These are phyloP conservation scores for Psephotus haematonotus DNA, from an alignment of 2,113 vertebrate genomes.

Conservation along the genomic window DNA sequence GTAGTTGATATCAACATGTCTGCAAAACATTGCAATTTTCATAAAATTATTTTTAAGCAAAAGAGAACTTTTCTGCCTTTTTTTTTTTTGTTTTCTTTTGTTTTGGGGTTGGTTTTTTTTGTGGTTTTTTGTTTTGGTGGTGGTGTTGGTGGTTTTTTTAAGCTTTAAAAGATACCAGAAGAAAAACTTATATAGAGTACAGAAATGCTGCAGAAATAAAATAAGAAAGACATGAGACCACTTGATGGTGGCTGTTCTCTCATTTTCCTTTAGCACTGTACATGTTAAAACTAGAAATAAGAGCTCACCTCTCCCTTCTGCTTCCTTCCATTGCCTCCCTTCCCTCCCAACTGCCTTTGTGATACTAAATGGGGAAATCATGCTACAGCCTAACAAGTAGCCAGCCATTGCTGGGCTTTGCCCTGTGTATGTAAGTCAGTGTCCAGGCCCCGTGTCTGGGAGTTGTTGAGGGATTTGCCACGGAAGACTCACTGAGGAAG, in stretches of 20 bases:
- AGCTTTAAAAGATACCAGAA: neutral
- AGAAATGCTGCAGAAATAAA: neutral
- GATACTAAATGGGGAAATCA: neutral
- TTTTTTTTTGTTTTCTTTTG: neutral
- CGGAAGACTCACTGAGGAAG: neutral
- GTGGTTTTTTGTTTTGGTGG: neutral
- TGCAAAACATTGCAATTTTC: neutral
- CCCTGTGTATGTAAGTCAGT: neutral
- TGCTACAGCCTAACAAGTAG: rapidly evolving
- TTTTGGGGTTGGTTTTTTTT: too few relatives aligned
- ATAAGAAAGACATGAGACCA: neutral
- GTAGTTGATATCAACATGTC: neutral
- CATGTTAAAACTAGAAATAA: neutral
- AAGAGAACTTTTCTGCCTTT: neutral
- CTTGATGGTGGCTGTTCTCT: neutral
- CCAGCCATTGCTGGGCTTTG: neutral
- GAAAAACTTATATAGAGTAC: neutral
- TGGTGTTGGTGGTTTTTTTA: neutral
- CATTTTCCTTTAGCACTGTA: neutral
- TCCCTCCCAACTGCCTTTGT: neutral
- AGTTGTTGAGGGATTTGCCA: neutral
- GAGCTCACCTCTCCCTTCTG: neutral
- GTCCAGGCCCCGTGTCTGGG: rapidly evolving
- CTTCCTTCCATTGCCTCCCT: neutral
- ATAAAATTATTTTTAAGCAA: neutral